Evolutionary conservation across 2,797 vertebrate genomes (phyloP), one percentile per base, ranked within the genome.

Genomic region (Phoxinus dragarum): DNA sequence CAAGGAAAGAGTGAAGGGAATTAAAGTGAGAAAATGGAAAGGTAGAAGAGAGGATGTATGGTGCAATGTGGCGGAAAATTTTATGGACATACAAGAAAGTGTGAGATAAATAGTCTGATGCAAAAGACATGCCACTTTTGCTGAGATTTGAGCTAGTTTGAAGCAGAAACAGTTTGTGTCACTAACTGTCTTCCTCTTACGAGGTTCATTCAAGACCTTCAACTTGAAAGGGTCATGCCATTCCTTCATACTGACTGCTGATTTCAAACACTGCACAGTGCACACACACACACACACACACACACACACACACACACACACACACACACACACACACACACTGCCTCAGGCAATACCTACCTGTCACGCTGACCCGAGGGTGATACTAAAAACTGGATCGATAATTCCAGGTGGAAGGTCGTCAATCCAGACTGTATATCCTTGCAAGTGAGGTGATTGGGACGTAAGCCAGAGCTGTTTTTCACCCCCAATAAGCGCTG

Each of bases 381-480:
- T 49, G 69, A 67, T 76, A 85, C 69, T 64, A 81, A 71, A 80
- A 56, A 72, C 59, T 61, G 21, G 64, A 66, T 75, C 77, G 16
- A 75, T 86, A 81, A 78, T 49, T 74, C 54, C 81, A 36, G 52
- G 76, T 69, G 69, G 80, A 52, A 74, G 42, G 38, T 49, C 82
- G 84, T 84, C 86, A 77, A 68, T 34, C 67, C 40, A 34, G 52
- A 40, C 3, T 23, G 16, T 78, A 7, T 54, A 17, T 81, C 19
- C 74, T 88, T 71, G 47, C 81, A 82, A 82, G 61, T 83, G 64
- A 80, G 49, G 75, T 5, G 14, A 82, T 38, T 42, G 23, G 64
- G 83, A n/a, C 34, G 2, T 66, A 27, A 83, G 68, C 71, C 66
- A 72, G 54, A 82, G 66, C 54, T 67, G 44, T 78, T 78, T 78